Percentiles rank a stretch among this genome's conserved stretches.
phyloP scores from a whole-genome alignment of 2,113 vertebrate genomes.

The Tyrannus savana region DNA sequence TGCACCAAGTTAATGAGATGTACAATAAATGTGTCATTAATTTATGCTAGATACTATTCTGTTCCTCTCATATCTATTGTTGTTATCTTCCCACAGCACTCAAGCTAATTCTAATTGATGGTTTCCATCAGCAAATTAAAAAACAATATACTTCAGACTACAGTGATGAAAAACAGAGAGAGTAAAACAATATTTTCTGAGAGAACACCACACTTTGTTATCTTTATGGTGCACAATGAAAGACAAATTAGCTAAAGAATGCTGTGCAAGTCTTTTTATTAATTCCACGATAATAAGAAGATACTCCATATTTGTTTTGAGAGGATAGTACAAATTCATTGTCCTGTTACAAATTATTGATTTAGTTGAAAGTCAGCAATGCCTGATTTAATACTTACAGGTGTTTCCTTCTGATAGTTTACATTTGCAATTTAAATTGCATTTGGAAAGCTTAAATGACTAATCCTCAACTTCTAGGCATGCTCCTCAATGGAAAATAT shows the following conservation, averaged over 20 bases:
- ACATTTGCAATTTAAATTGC: conserved; percentile 79
- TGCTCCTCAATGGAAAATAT: conserved; percentile 11
- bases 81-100: conserved; percentile 51
- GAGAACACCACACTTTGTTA: conserved; percentile 71
- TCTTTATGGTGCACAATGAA: conserved; percentile 78
- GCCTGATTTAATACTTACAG: conserved; percentile 73
- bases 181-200: conserved; percentile 65
- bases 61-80: conserved; percentile 26
- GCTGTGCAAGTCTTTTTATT: conserved; percentile 73
- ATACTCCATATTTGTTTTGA: conserved; percentile 73
- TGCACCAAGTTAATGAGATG: conserved; percentile 15
- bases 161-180: conserved; percentile 63
- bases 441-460: conserved; percentile 64
- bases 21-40: conserved; percentile 64
- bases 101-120: conserved; percentile 72
- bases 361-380: conserved; percentile 71
- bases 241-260: conserved; percentile 76
- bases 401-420: conserved; percentile 80
- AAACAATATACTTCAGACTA: conserved; percentile 64
- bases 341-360: conserved; percentile 76
- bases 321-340: conserved; percentile 69
- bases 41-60: conserved; percentile 34
- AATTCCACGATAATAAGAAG: conserved; percentile 78
- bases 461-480: conserved; percentile 56
- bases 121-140: conserved; percentile 74